Evolutionary conservation across 2,113 vertebrate genomes (phyloP), one percentile per base, ranked within the genome.

Genomic region (Pseudopodoces humilis): DNA sequence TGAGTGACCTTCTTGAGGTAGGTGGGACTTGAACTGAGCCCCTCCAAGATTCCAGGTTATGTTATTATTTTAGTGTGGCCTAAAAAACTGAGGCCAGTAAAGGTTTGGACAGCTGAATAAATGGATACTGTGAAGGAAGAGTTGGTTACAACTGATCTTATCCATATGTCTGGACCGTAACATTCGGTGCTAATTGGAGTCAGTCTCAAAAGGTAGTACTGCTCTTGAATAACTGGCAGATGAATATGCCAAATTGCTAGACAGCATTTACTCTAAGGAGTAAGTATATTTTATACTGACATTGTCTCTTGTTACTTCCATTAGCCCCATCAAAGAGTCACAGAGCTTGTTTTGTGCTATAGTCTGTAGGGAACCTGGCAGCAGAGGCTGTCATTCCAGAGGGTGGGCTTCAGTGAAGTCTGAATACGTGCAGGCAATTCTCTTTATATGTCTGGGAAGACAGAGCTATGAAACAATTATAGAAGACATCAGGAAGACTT

Each of bases 151-250:
- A 24, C 13, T 85, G 23, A 11, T 90, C 15, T 67, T 85, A 52
- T 2, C 22, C 0, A 0, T 5, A 1, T 31, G 6, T 62, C 27
- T 88, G 43, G 11, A 33, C 59, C 30, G 60, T 82, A 79, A 27
- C 5, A 31, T 80, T 71, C 33, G 68, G 12, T 78, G 39, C 24
- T 74, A 41, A 14, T 25, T 33, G n/a, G 19, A 79, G 58, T 60
- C 18, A 47, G 5, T 75, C 47, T 43, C 33, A 37, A 49, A 78
- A 67, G 28, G n/a, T 15, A 69, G 10, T 7, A 13, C 19, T 62
- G 5, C 2, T 2, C 21, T 15, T 20, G 13, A 59, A 24, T 75
- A 72, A 56, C 43, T 70, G 43, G 13, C 46, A 68, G 37, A 44
- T 43, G 28, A 10, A 9, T 31, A 17, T 15, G 31, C 65, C 50